phyloP scores from a whole-genome alignment of 2,888 invertebrate species.

The Chorisops tibialis region DNA sequence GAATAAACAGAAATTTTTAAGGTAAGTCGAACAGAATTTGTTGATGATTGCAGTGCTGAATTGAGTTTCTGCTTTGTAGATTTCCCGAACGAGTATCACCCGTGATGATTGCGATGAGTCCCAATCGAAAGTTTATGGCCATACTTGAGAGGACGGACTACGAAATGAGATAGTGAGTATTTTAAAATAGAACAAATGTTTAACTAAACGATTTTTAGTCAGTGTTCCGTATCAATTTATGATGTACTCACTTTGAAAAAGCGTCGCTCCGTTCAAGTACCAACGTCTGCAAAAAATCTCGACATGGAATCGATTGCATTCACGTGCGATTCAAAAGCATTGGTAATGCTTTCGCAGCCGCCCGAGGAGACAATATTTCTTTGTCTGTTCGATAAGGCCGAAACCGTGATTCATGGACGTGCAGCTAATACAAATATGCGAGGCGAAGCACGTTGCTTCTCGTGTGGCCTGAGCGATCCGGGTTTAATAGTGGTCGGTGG shows the following conservation, averaged over 20 bases:
- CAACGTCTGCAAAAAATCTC: conserved; percentile 58
- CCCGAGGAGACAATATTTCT: conserved; percentile 67
- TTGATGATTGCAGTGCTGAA: too few relatives aligned
- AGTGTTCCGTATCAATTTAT: conserved; percentile 54
- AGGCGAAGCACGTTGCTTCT: conserved; percentile 43
- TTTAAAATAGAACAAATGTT: background rate
- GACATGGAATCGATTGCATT: conserved; percentile 73
- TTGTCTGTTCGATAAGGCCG: conserved; percentile 75
- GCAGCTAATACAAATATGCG: conserved; percentile 42
- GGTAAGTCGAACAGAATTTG: conserved; percentile 43
- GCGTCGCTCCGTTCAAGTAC: conserved; percentile 64
- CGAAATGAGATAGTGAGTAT: conserved; percentile 1
- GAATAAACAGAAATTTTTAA: conserved; percentile 70
- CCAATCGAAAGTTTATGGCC: conserved; percentile 46
- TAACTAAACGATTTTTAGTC: conserved; percentile 21
- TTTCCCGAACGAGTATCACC: conserved; percentile 46
- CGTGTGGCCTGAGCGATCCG: conserved; percentile 62
- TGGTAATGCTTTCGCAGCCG: conserved; percentile 75
- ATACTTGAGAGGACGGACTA: conserved; percentile 41
- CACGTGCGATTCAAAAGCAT: conserved; percentile 75
- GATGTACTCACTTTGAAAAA: conserved; percentile 68
- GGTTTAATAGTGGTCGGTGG: conserved; percentile 63
- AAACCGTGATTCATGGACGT: conserved; percentile 48
- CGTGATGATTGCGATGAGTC: conserved; percentile 45
- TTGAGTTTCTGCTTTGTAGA: too few relatives aligned